Base-by-base conservation (phyloP, 2,888 invertebrate genomes). In the Harpalus rubripes region DNA sequence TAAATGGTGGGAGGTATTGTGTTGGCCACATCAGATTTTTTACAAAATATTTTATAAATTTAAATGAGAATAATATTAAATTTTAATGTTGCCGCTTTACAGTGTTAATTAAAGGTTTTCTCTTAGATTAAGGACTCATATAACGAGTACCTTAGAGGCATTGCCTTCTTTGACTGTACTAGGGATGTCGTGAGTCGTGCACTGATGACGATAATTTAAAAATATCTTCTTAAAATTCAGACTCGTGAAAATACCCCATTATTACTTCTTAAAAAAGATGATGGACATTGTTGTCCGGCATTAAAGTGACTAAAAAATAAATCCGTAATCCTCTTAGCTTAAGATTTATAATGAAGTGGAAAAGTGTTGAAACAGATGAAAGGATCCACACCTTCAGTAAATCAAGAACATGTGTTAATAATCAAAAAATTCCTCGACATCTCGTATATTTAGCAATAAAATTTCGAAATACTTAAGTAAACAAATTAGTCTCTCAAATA, bases 401-500 rank as follows among this genome's bases (percentile, higher is more conserved):
- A 26, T 26, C 63, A 22, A 26, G 10, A 39, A 39, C 68, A 68
- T 12, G n/a, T 68, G 68, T 26, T 68, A 68, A 39, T 68, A 68
- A 68, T 39, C 22, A 52, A 10, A 1, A 1, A 16, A 16, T 59
- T 15, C 5, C 32, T 32, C 32, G 32, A 32, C 32, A 32, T 32
- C 32, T 39, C 15, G 15, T n/a, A 74, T 15, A 44, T 74, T 15
- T 44, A 8, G 44, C 12, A 15, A 44, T 74, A 74, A 74, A 68
- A 74, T 74, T 74, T 74, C 72, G 72, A 74, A 74, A 74, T 44
- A 22, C 41, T 74, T 74, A 44, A 74, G 72, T 74, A 44, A 44
- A 41, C 7, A 74, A 74, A 74, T 74, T 74, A 44, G 72, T 74
- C n/a, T 16, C 44, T 41, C 44, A 44, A 74, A 44, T 12, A 74